Conservation (phyloP, 2,888 invertebrate species). For the Ormyrus labotus region DNA sequence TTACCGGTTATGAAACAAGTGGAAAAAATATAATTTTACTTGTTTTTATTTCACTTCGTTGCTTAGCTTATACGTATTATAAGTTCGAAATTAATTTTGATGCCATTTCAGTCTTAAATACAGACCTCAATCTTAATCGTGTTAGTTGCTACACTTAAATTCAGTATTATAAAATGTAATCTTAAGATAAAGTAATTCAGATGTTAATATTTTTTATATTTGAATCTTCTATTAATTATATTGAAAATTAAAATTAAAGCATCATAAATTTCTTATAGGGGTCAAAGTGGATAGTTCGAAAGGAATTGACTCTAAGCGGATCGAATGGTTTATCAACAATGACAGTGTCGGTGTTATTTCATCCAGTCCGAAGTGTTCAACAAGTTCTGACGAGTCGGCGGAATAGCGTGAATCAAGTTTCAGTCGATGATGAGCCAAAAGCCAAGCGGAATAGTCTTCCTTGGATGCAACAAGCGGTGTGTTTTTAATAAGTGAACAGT, state of each 20-base stretch:
- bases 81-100: neutral
- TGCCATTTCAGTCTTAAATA: constrained; percentile 28
- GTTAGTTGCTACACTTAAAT: no score
- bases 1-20: no score
- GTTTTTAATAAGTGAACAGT: constrained; percentile 37
- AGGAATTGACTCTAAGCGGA: constrained; percentile 68
- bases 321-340: constrained; percentile 71
- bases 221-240: no score
- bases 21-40: no score
- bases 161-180: no score
- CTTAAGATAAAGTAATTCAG: no score
- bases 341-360: constrained; percentile 76
- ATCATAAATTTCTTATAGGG: constrained; percentile 60
- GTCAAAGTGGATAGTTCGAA: constrained; percentile 68
- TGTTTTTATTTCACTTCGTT: no score
- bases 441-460: constrained; percentile 72
- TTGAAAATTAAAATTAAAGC: no score
- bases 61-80: no score
- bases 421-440: constrained; percentile 68
- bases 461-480: constrained; percentile 75
- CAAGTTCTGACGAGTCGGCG: constrained; percentile 66
- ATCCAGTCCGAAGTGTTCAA: constrained; percentile 74
- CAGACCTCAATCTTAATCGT: no score
- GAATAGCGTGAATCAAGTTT: constrained; percentile 64
- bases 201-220: no score